Evolutionary conservation across 2,113 vertebrate species (phyloP), one percentile per base, ranked within the genome.

Genomic region (Sinosuthora webbiana): DNA sequence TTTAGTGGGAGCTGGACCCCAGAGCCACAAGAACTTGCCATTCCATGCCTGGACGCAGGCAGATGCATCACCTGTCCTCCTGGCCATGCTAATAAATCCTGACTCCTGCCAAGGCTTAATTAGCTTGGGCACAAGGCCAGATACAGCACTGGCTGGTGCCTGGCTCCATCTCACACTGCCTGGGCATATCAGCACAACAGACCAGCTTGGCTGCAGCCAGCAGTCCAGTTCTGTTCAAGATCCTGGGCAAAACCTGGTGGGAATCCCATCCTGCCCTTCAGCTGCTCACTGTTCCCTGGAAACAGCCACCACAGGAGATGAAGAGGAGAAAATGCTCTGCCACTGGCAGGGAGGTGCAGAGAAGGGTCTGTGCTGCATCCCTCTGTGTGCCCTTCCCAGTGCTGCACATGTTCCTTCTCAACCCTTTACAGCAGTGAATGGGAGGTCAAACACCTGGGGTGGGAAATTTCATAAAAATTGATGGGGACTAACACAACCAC

Each of bases 81-180:
- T 12, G 13, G 73, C 77, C 35, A 10, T 0, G 2, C 27, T 77
- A 77, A 81, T 47, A 13, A 77, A 9, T 30, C 69, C 74, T 73
- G 81, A 87, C 37, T 87, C 78, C 45, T 55, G 41, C 35, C 81
- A 90, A 52, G 41, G 82, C 41, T 69, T 69, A 69, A 95, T 81
- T 28, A 84, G 30, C 30, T 30, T 0, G 23, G 85, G 91, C 39
- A 20, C 1, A 37, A 92, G 64, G 88, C 93, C 93, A 76, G 47
- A 68, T 33, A 68, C 53, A 23, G 68, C 68, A 33, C 74, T 30
- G 92, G 33, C 11, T 62, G 4, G n/a, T 39, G 31, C 31, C 79
- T 23, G 31, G 74, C 35, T 45, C 35, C 0, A 1, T 17, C 74
- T 49, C 53, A 24, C 30, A 28, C 33, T 75, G 57, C 73, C 52